These are phyloP conservation scores for Parazoanthus swiftii DNA, from an alignment of 92 coral and sea anemone genomes.

Conservation along the genomic window DNA sequence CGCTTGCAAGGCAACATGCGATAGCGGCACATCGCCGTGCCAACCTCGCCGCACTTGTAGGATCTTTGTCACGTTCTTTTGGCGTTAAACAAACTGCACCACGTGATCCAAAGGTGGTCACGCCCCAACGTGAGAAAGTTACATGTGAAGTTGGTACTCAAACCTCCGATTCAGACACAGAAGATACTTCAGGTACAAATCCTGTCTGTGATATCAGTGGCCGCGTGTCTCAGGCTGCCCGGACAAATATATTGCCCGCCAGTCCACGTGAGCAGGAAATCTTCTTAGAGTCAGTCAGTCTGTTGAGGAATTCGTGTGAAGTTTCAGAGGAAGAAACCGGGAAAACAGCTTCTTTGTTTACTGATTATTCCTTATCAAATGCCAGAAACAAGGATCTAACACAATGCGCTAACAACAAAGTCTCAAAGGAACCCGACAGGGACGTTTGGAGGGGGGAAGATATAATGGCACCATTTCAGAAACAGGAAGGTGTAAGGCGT, in stretches of 20 bases:
- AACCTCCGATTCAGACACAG: slow-evolving; percentile 18
- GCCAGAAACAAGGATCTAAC: not conserved
- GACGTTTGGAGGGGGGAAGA: not conserved
- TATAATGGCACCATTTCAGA: not conserved
- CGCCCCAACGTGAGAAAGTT: not conserved
- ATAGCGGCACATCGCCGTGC: not conserved
- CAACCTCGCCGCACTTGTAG: slow-evolving; percentile 15
- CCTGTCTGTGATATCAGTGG: not conserved
- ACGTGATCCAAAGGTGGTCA: not conserved
- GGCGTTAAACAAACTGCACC: not conserved
- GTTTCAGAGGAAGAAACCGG: not conserved
- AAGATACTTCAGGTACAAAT: not conserved
- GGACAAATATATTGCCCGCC: not conserved
- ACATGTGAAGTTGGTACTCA: slow-evolving; percentile 38
- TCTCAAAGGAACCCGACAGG: not conserved
- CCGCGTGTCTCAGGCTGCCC: not conserved
- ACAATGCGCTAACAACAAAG: not conserved
- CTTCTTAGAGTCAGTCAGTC: slow-evolving; percentile 31
- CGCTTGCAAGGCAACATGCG: slow-evolving; percentile 5
- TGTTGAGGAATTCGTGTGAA: slow-evolving; percentile 14
- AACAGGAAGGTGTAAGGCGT: not conserved
- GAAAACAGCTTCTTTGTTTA: not conserved
- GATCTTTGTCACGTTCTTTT: slow-evolving; percentile 18
- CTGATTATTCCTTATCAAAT: not conserved
- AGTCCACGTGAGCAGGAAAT: slow-evolving; percentile 37